Base-by-base conservation (phyloP, 2,888 invertebrate genomes). In the Drosophila rubida region DNA sequence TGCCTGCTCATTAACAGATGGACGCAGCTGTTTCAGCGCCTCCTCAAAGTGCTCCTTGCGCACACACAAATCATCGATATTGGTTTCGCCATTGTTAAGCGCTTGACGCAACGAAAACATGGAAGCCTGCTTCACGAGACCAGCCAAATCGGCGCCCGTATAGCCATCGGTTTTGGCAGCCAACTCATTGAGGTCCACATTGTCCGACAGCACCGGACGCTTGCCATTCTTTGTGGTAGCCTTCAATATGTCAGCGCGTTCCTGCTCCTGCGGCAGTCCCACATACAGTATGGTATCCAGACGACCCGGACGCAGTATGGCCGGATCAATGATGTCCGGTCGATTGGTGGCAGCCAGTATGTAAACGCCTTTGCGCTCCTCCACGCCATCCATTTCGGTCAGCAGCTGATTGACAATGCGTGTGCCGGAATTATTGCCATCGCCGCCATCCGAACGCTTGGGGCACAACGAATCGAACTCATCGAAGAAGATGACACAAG, bases 401-500 rank as follows among this genome's bases (percentile, higher is more conserved):
- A 99, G 93, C 91, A 99, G 93, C 92, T 99, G 99, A 91, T 99
- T 99, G 0, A 99, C 99, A 11, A 99, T 97, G 27, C 99, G 94
- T 87, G 94, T 94, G 0, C 96, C 95, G 0, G 96, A 94, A 2
- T 96, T 95, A 81, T 95, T 95, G 92, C 91, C 95, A 82, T 93
- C 95, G 66, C 95, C 94, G 8, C 86, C 87, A 41, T 96, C 95
- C 5, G 96, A 95, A 88, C 99, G 93, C 83, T 96, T 95, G 0
- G 99, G 98, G 90, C 98, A 99, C 27, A 99, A 92, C 0, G 99
- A 97, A 92, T 99, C 99, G 72, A 99, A 94, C 92, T 99, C 99
- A 90, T 99, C 99, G 90, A 99, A 99, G 93, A 99, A 99, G 91
- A 99, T 98, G 2, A 99, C 98, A 90, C 99, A 99, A 0, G 99